Evolutionary conservation across 2,888 invertebrate genomes (phyloP).

Genomic region (Chydorus sphaericus): DNA sequence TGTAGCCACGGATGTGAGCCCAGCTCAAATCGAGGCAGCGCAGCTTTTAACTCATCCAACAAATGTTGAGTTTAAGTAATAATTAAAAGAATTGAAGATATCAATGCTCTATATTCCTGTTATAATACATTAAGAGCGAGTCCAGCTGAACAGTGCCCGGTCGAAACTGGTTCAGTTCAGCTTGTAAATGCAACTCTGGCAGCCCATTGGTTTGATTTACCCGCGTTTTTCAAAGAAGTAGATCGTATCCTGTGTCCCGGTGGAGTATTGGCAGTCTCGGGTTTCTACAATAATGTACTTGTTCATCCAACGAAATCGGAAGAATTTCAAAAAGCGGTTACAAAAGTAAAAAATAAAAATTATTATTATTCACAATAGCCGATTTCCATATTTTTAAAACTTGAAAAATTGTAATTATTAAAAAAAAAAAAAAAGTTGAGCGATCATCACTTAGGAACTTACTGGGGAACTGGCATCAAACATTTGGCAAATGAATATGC

Average conservation of each 20-base stretch:
- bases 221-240: constrained; percentile 27
- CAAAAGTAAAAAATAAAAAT: constrained; percentile 18
- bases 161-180: constrained; percentile 21
- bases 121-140: too few relatives aligned
- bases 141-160: constrained; percentile 25
- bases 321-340: constrained; percentile 20
- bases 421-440: too few relatives aligned
- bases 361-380: neutral
- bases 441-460: too few relatives aligned
- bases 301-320: constrained; percentile 10
- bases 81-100: too few relatives aligned
- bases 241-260: constrained; percentile 25
- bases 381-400: neutral
- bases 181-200: constrained; percentile 28
- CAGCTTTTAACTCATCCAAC: neutral
- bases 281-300: constrained; percentile 10
- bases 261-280: constrained; percentile 24
- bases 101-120: too few relatives aligned
- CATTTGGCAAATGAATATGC: constrained; percentile 17
- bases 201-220: constrained; percentile 29
- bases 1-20: constrained; percentile 2
- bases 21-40: constrained; percentile 4
- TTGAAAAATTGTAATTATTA: too few relatives aligned
- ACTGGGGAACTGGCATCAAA: neutral
- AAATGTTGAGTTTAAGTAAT: constrained; percentile 7